Conservation (phyloP, 2,113 vertebrate species). For the Tachysurus vachellii region DNA sequence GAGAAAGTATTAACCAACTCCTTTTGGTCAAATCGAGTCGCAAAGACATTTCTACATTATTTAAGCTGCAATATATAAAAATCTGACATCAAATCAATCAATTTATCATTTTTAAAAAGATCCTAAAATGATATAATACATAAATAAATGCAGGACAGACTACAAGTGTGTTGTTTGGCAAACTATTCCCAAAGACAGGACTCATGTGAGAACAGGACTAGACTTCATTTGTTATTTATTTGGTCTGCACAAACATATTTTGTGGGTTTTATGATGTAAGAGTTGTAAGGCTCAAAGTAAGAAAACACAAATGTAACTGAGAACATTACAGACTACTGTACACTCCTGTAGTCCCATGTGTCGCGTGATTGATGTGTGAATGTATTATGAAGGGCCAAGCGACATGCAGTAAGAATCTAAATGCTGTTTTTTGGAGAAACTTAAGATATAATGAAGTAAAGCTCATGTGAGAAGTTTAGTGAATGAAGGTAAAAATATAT, state of each 20-base stretch:
- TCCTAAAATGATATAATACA: background rate
- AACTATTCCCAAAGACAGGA: slow-evolving; percentile 10
- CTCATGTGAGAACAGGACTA: slow-evolving; percentile 30
- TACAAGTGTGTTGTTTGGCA: background rate
- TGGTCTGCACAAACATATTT: slow-evolving; percentile 44
- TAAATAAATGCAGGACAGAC: background rate
- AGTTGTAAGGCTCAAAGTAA: slow-evolving; percentile 24
- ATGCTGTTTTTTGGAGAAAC: background rate
- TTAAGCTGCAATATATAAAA: background rate
- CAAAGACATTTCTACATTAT: background rate
- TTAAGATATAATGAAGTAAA: background rate
- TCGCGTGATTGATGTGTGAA: background rate
- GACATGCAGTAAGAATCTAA: background rate
- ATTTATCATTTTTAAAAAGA: background rate
- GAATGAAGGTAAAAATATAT: background rate
- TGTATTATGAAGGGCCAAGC: background rate
- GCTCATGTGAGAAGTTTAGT: background rate
- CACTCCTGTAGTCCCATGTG: background rate
- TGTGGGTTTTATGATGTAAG: slow-evolving; percentile 52
- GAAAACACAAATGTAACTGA: background rate
- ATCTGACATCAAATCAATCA: too few relatives aligned
- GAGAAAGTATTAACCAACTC: too few relatives aligned
- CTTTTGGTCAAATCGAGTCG: too few relatives aligned
- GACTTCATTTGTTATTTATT: slow-evolving; percentile 40
- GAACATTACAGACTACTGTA: background rate